Evolutionary conservation across 2,113 vertebrate species (phyloP), one percentile per base, ranked within the genome.

Genomic region (Brachypodius melanocephalos): DNA sequence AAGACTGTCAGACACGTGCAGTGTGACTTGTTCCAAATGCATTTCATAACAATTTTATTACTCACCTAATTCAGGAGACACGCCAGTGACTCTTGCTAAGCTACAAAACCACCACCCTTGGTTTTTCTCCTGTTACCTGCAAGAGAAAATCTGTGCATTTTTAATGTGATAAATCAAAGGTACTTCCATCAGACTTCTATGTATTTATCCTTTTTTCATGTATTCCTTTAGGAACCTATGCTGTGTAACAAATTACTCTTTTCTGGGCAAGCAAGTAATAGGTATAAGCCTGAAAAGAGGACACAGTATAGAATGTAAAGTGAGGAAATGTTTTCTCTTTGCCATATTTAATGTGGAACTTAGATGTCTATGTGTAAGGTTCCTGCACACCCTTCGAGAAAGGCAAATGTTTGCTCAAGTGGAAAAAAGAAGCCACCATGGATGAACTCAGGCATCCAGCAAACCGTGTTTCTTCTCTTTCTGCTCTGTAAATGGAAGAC

Each of bases 11-110:
- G 67, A 16, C 63, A 83, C 1, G 0, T 38, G 12, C 65, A 86
- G 38, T 26, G 46, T 20, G 7, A 52, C 69, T 71, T n/a, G 58
- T 66, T 93, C 71, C 61, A 51, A 86, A 71, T 32, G 46, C 8
- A 85, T 72, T 89, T 83, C 3, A 1, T 89, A 71, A 58, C 49
- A 57, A 26, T 94, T 96, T 96, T 91, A 90, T 96, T 96, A 88
- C 38, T 85, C 65, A 49, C 25, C 43, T 91, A 92, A 82, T 89
- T 91, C 75, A 81, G 48, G 54, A 93, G 76, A 74, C 3, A 0
- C 28, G 19, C 57, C n/a, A 86, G 57, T 89, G 57, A 87, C 46
- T 80, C 16, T 58, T 88, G 85, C 48, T 81, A 89, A 93, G 40
- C 22, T 80, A 62, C 52, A 79, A 69, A 68, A 25, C 8, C 12